Base-by-base conservation (phyloP, 2,797 vertebrate genomes). In the Enteromius argenteus region DNA sequence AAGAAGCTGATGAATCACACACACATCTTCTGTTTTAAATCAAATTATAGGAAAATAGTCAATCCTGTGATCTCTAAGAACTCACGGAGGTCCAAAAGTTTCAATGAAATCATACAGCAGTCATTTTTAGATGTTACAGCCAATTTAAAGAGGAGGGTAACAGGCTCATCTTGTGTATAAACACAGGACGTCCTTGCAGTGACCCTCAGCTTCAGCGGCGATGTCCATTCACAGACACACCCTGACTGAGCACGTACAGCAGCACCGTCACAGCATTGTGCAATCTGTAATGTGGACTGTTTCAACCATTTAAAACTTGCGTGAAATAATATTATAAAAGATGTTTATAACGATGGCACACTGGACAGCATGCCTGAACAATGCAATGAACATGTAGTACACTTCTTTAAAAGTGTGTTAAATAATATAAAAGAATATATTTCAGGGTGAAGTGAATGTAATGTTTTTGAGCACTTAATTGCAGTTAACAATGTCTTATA, bases 171-270 rank as follows among this genome's bases (percentile, higher is more conserved):
- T 6, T 10, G 44, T 60, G 56, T 58, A 11, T 84, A 83, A 89
- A 86, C 87, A 87, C 86, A 87, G 80, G 83, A 86, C 86, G 79
- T 87, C 60, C 82, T 80, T 51, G n/a, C 84, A 83, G 46, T 69
- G 66, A 82, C 77, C 42, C 68, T 23, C 30, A 42, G 81, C 62
- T 49, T 68, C 39, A 37, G 35, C 53, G 60, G 83, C 51, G 64
- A 32, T 62, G 80, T 19, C 71, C 80, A 58, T 21, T 14, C 67
- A 23, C 13, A 71, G 21, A 81, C 79, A 79, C 76, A 35, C 79
- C 71, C 79, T 60, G 27, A 37, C 21, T 32, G 14, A 62, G 30
- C 78, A 84, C 46, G 56, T 37, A 77, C 74, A 80, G 53, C 7
- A 6, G 44, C 21, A 64, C 10, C 0, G 1, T n/a, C 6, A 64